Evolutionary conservation across 2,888 invertebrate genomes (phyloP).

Genomic region (Drosophila atripex): DNA sequence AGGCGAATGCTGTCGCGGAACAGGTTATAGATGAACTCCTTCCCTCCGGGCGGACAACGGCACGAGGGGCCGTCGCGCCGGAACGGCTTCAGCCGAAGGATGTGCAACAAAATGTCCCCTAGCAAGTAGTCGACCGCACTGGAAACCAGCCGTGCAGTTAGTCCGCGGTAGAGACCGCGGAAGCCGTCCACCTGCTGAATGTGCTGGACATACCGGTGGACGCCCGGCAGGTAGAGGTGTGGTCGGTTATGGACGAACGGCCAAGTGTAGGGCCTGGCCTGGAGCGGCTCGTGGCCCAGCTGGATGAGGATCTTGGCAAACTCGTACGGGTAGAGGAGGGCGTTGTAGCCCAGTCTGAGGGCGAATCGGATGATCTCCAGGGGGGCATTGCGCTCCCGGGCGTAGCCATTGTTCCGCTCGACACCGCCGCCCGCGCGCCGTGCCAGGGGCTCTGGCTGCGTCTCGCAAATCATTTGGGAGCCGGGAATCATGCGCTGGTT

Average conservation of each 20-base stretch:
- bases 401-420: not conserved
- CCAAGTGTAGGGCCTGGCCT: conserved; percentile 8
- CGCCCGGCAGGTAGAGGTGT: conserved; percentile 44
- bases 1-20: conserved; percentile 33
- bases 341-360: conserved; percentile 37
- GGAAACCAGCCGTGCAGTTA: conserved; percentile 36
- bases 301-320: conserved; percentile 59
- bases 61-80: not conserved
- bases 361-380: conserved; percentile 37
- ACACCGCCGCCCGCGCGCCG: not conserved
- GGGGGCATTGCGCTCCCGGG: not conserved
- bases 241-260: conserved; percentile 24
- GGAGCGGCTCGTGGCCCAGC: conserved; percentile 59
- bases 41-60: not conserved
- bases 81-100: conserved; percentile 23
- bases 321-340: conserved; percentile 52
- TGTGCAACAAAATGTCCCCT: conserved; percentile 22
- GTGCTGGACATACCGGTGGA: conserved; percentile 47
- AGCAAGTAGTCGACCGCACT: conserved; percentile 1
- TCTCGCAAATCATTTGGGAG: not conserved
- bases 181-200: conserved; percentile 51
- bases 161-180: conserved; percentile 54
- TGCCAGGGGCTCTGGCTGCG: not conserved
- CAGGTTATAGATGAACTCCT: conserved; percentile 33
- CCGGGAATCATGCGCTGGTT: not conserved